A percentile compares a stretch with the other conserved stretches of the same genome.
Conservation (phyloP, 2,888 invertebrate species). For the Caenorhabditis becei region DNA sequence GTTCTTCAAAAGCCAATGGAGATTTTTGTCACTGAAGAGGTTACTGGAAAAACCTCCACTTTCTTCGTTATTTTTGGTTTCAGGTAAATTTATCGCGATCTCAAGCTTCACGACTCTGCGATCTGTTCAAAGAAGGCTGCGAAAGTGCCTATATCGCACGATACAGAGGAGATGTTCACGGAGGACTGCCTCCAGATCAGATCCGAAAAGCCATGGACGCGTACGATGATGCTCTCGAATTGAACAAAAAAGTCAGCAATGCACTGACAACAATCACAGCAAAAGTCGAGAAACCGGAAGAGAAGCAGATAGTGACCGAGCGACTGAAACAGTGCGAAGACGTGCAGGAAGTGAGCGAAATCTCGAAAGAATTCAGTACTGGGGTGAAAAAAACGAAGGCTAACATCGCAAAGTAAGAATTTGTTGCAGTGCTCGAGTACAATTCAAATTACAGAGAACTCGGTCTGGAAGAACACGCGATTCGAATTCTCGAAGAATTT, state of each 20-base stretch:
- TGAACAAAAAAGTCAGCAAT: conserved; percentile 62
- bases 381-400: conserved; percentile 61
- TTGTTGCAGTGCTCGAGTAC: neutral
- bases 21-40: conserved; percentile 36
- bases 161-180: conserved; percentile 62
- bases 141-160: conserved; percentile 67
- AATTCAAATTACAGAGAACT: conserved; percentile 41
- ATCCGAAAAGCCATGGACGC: conserved; percentile 58
- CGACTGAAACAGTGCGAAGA: conserved; percentile 52
- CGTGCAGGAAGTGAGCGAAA: conserved; percentile 56
- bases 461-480: conserved; percentile 48
- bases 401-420: conserved; percentile 44
- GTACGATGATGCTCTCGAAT: conserved; percentile 38
- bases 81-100: conserved; percentile 2
- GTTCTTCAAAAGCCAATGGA: conserved; percentile 33
- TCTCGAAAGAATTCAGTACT: conserved; percentile 50
- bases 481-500: conserved; percentile 43
- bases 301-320: conserved; percentile 31
- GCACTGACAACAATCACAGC: conserved; percentile 44
- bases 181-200: conserved; percentile 53
- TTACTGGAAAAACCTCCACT: neutral
- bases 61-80: neutral
- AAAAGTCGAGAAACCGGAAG: conserved; percentile 39
- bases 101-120: neutral
- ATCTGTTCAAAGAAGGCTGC: conserved; percentile 38